These are phyloP conservation scores for Puntigrus tetrazona DNA, from an alignment of 2,113 vertebrate genomes.

Conservation along the genomic window DNA sequence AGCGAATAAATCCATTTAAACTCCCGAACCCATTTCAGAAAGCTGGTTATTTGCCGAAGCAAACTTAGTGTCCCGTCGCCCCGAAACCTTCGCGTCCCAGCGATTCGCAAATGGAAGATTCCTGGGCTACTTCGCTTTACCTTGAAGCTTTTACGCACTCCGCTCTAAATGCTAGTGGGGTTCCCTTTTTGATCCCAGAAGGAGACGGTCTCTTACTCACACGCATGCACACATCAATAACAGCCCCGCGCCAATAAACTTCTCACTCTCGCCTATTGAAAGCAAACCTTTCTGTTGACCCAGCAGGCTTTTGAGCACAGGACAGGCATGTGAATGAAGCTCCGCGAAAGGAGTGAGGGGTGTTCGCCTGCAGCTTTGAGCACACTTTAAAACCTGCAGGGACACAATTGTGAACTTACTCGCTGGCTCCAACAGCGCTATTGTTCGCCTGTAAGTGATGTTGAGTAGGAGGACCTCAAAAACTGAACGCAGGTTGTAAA, in stretches of 20 bases:
- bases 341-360: slow-evolving; percentile 62
- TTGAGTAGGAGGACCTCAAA: slow-evolving; percentile 41
- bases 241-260: slow-evolving; percentile 24
- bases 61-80: not conserved
- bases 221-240: slow-evolving; percentile 18
- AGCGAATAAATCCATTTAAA: slow-evolving; percentile 58
- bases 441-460: slow-evolving; percentile 37
- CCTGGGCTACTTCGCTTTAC: slow-evolving; percentile 72
- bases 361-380: slow-evolving; percentile 63
- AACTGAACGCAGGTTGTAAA: slow-evolving; percentile 34
- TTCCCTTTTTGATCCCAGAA: slow-evolving; percentile 72
- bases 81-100: slow-evolving; percentile 41
- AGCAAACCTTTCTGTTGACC: slow-evolving; percentile 75
- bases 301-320: slow-evolving; percentile 64
- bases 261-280: slow-evolving; percentile 66
- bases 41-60: slow-evolving; percentile 62
- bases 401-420: slow-evolving; percentile 68
- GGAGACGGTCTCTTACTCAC: slow-evolving; percentile 56
- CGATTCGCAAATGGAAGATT: slow-evolving; percentile 58
- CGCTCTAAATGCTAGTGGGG: slow-evolving; percentile 63
- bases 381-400: slow-evolving; percentile 55
- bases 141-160: slow-evolving; percentile 71
- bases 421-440: slow-evolving; percentile 45
- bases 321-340: slow-evolving; percentile 66
- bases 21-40: slow-evolving; percentile 31